Evolutionary conservation across 2,888 invertebrate species (phyloP), one percentile per base, ranked within the genome.

Genomic region (Hipparchia semele): DNA sequence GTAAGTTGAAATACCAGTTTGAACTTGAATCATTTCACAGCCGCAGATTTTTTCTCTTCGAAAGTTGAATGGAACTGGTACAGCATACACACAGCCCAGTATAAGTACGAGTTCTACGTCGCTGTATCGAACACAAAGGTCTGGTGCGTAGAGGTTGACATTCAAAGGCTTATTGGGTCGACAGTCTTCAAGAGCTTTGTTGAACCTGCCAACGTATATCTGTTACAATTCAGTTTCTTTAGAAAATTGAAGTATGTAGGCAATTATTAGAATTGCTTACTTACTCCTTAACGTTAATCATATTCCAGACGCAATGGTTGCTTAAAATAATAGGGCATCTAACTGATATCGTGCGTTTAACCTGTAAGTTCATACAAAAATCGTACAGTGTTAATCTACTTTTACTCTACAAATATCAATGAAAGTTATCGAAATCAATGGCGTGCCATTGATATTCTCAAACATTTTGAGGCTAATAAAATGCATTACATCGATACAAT

Each of bases 221-320:
- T 12, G 46, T 33, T 33, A 39, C 39, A 54, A 62, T 46, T 49
- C 0, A 1, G 56, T 45, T 54, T 45, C 7, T 33, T 66, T 33
- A 53, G 65, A 23, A 13, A 67, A 39, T 39, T 60, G 1, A 39
- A 60, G 23, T 33, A 12, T 12, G 4, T 54, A 23, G 23, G 23
- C 23, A 39, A 39, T 12, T 39, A 10, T 33, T 33, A 4, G 10
- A 33, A 59, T 4, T 59, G 5, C 10, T 56, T 77, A 89, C 94
- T 80, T 80, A 94, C 94, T 87, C 90, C 39, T 89, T 84, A 0
- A 94, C 84, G 74, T 94, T 93, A n/a, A 85, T 80, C 53, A 93
- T 88, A 77, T 91, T 92, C 94, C 94, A 93, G 68, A 93, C 84
- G 77, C 91, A 92, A 75, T 94, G 89, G 79, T 94, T 91, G 77